Conservation (phyloP, 2,888 invertebrate genomes). For the Encarsia formosa region DNA sequence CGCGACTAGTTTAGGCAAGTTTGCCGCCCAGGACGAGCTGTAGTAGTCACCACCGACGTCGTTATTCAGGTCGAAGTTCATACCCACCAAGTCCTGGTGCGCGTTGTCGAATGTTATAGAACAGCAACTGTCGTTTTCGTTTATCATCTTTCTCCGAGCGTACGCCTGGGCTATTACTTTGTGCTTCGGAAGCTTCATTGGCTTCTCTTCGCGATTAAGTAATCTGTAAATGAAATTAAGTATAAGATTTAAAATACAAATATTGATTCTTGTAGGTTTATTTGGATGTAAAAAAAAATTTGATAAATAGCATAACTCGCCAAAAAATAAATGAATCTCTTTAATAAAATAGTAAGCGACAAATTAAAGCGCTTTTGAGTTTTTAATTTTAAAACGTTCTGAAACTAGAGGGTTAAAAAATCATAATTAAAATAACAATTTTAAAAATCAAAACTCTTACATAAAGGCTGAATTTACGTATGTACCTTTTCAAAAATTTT, state of each 20-base stretch:
- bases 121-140: conserved; percentile 76
- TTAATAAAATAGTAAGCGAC: no score
- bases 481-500: conserved; percentile 75
- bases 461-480: background rate
- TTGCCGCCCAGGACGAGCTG: conserved; percentile 89
- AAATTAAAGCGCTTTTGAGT: no score
- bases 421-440: background rate
- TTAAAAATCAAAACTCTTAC: background rate
- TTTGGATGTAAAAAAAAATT: no score
- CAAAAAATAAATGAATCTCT: no score
- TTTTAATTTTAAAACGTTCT: no score
- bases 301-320: no score
- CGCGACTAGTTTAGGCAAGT: conserved; percentile 79
- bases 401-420: no score
- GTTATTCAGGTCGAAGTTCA: conserved; percentile 69
- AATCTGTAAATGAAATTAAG: conserved; percentile 55
- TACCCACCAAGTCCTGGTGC: conserved; percentile 85
- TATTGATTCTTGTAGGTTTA: no score
- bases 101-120: conserved; percentile 84
- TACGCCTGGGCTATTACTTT: conserved; percentile 89
- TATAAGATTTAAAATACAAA: no score
- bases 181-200: conserved; percentile 76
- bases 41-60: conserved; percentile 77
- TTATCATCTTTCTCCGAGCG: conserved; percentile 79
- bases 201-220: conserved; percentile 67